phyloP scores from a whole-genome alignment of 2,888 invertebrate genomes.

The Meliscaeva auricollis region DNA sequence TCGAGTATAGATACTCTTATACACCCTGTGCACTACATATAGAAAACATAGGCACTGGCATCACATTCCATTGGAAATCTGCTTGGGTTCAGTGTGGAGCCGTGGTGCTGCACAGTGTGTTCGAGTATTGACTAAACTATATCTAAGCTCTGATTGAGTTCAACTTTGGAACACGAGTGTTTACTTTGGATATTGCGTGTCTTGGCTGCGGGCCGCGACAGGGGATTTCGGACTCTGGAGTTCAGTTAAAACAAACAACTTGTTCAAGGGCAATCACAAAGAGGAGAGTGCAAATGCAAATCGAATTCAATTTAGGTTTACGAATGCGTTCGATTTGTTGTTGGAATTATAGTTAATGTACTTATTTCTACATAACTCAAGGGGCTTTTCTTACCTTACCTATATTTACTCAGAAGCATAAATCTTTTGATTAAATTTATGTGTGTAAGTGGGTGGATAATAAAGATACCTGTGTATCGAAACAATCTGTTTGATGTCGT shows the following conservation, averaged over 20 bases:
- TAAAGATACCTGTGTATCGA: conserved; percentile 15
- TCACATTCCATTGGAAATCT: conserved; percentile 64
- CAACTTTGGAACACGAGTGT: conserved; percentile 59
- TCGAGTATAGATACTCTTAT: conserved; percentile 13
- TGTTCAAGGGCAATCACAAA: conserved; percentile 70
- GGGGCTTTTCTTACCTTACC: neutral
- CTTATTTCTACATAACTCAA: conserved; percentile 9
- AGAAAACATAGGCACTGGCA: conserved; percentile 31
- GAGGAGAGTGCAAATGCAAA: conserved; percentile 62
- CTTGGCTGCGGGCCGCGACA: neutral
- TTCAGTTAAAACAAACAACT: conserved; percentile 61
- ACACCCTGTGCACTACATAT: conserved; percentile 28
- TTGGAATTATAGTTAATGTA: conserved; percentile 7
- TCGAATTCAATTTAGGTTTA: conserved; percentile 47
- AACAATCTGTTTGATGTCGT: neutral
- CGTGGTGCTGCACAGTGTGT: neutral
- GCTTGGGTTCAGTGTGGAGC: neutral
- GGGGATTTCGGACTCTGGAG: neutral
- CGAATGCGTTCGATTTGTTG: conserved; percentile 30
- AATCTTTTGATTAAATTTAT: conserved; percentile 20
- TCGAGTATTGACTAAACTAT: conserved; percentile 44
- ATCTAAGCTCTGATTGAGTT: conserved; percentile 54
- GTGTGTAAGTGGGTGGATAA: conserved; percentile 28
- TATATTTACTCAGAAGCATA: neutral
- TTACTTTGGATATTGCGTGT: conserved; percentile 60